Base-by-base conservation (phyloP, 2,797 vertebrate genomes). In the Clamator glandarius region DNA sequence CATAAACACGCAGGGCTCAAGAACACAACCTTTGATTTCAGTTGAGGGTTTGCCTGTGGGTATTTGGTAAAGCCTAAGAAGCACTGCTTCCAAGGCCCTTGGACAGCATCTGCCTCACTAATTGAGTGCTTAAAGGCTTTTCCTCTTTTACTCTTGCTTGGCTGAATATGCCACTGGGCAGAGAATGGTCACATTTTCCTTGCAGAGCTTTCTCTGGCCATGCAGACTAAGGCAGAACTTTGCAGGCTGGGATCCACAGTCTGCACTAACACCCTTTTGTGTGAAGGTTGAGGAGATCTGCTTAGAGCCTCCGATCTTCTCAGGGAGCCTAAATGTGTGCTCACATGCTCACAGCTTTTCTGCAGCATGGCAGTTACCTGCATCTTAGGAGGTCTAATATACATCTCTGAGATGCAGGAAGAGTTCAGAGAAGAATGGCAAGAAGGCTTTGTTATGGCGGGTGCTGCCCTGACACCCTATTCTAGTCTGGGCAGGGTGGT, bases 91-190 rank as follows among this genome's bases (percentile, higher is more conserved):
- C 70, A 92, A 86, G 55, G 64, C 15, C 7, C n/a, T 90, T 20
- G 39, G 85, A 35, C 46, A 91, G 66, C 88, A 82, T 72, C 72
- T 78, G 63, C 64, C 52, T 82, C 44, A 28, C n/a, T 84, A 79
- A 81, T 13, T 42, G 72, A 35, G 31, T 54, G 68, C 92, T 92
- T 83, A 67, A 91, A 91, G 84, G 61, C 57, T 87, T 89, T 92
- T 61, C 57, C 28, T 50, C 83, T 89, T 83, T 74, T 41, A 14
- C 68, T 77, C 48, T 35, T 89, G 62, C 69, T 76, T 31, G 15
- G 44, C 31, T 87, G 67, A 55, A 75, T 41, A 28, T 55, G 67
- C 50, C 83, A 70, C 69, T 46, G 73, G 33, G 44, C 58, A 91
- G 69, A 57, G 73, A 69, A 64, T 0, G 9, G 73, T 72, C 73